phyloP scores from a whole-genome alignment of 2,113 vertebrate genomes.

The Cervus canadensis region DNA sequence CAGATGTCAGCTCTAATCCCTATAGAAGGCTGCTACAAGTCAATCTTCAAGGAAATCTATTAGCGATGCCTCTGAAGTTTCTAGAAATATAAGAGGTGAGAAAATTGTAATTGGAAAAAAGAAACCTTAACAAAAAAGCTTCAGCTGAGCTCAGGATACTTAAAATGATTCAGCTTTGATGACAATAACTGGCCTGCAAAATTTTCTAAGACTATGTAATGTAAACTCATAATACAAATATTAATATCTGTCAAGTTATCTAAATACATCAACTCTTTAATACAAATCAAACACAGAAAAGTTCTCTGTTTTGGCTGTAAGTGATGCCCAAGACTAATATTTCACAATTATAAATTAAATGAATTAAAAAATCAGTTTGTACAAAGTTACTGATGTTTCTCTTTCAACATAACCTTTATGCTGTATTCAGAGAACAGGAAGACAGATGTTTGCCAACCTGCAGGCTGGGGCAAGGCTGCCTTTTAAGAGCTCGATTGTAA shows the following conservation, averaged over 20 bases:
- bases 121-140: not conserved
- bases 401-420: slow-evolving; percentile 33
- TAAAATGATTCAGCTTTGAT: slow-evolving; percentile 22
- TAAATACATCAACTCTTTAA: slow-evolving; percentile 42
- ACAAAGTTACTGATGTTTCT: slow-evolving; percentile 51
- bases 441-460: slow-evolving; percentile 38
- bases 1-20: slow-evolving; percentile 47
- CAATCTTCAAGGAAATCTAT: slow-evolving; percentile 65
- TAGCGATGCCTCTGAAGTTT: slow-evolving; percentile 52
- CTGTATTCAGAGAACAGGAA: not conserved
- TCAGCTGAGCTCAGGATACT: slow-evolving; percentile 21
- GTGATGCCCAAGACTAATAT: slow-evolving; percentile 29
- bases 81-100: slow-evolving; percentile 62
- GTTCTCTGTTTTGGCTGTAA: slow-evolving; percentile 38
- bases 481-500: slow-evolving; percentile 51
- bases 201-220: not conserved
- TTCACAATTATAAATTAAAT: slow-evolving; percentile 70
- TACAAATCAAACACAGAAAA: not conserved
- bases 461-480: not conserved
- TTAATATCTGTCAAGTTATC: slow-evolving; percentile 18
- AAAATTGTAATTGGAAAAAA: slow-evolving; percentile 59
- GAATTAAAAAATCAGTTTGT: slow-evolving; percentile 61
- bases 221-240: slow-evolving; percentile 18
- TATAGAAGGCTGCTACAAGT: slow-evolving; percentile 61
- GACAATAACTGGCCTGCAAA: slow-evolving; percentile 9